A percentile compares a stretch with the other conserved stretches of the same genome.
Evolutionary conservation across 1,140 invertebrate genomes (phyloP).

Genomic region (Bactericera cockerelli): DNA sequence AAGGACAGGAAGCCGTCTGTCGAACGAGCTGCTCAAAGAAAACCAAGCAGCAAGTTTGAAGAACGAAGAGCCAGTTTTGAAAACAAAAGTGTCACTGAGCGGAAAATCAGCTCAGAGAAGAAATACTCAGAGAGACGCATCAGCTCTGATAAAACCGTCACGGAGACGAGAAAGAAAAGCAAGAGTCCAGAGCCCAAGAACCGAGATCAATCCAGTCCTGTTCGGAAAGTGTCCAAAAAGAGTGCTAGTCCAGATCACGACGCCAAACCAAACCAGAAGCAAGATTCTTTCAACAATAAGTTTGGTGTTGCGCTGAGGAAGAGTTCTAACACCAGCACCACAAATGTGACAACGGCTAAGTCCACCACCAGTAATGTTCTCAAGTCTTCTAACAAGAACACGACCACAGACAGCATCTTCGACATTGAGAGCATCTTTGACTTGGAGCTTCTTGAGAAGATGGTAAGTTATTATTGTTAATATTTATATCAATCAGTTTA

Average conservation of each 20-base stretch:
- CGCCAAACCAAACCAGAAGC: background rate
- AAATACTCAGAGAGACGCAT: background rate
- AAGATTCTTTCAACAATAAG: constrained; percentile 22
- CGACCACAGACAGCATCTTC: constrained; percentile 29
- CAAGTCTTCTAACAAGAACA: constrained; percentile 14
- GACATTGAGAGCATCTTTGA: constrained; percentile 55
- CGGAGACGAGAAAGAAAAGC: background rate
- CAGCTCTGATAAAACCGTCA: background rate
- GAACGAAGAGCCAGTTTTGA: constrained; percentile 6
- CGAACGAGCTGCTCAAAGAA: background rate
- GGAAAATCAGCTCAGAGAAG: background rate
- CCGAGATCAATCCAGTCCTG: background rate
- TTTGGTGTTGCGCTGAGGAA: constrained; percentile 44
- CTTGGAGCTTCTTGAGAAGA: constrained; percentile 44
- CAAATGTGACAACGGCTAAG: background rate
- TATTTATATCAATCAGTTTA: no score
- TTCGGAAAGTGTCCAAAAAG: background rate
- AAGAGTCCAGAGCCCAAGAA: background rate
- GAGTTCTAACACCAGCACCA: constrained; percentile 29
- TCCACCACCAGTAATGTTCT: background rate
- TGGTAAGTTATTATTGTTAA: constrained; percentile 35
- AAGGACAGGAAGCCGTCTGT: background rate
- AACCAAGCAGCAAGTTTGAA: background rate
- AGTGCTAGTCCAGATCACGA: background rate
- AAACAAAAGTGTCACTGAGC: background rate